These are phyloP conservation scores for Brachynemurus nebulosus DNA, from an alignment of 2,888 invertebrate genomes.

Conservation along the genomic window DNA sequence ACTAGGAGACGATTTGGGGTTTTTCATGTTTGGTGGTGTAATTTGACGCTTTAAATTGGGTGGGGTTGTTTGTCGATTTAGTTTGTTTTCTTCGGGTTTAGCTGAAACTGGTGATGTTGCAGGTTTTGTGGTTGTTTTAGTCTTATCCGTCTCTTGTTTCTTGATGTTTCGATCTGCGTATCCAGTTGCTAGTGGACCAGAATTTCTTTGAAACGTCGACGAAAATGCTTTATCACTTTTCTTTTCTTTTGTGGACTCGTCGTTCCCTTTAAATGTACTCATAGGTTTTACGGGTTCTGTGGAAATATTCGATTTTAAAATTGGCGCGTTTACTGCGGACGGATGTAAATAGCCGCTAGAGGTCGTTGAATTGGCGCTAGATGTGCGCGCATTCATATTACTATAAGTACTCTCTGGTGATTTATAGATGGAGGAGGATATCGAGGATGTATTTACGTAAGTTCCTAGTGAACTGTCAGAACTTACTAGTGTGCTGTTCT, in stretches of 20 bases:
- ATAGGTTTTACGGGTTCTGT: too few relatives aligned
- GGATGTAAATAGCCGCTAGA: slow-evolving; percentile 63
- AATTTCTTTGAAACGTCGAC: slow-evolving; percentile 20
- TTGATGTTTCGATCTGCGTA: slow-evolving; percentile 11
- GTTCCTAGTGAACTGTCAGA: slow-evolving; percentile 32
- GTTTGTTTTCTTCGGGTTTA: slow-evolving; percentile 21
- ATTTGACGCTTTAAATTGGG: slow-evolving; percentile 22
- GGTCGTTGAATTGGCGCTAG: slow-evolving; percentile 45
- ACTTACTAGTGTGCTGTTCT: slow-evolving; percentile 15
- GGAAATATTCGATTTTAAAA: slow-evolving; percentile 23
- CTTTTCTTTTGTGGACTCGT: slow-evolving; percentile 3
- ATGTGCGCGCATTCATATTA: slow-evolving; percentile 43
- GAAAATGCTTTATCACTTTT: slow-evolving; percentile 19
- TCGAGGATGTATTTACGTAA: slow-evolving; percentile 41
- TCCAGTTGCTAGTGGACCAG: slow-evolving; percentile 20
- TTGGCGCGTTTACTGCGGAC: slow-evolving; percentile 53
- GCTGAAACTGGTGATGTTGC: slow-evolving; percentile 11
- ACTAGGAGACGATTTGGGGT: slow-evolving; percentile 17
- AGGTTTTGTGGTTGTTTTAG: slow-evolving; percentile 11
- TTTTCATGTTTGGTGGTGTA: slow-evolving; percentile 24
- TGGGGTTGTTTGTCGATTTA: slow-evolving; percentile 21
- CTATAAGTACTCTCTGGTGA: slow-evolving; percentile 48
- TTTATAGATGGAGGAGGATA: slow-evolving; percentile 40
- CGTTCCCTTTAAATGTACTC: slow-evolving; percentile 10
- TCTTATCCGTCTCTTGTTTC: neutral